Percentiles rank a stretch among this genome's conserved stretches.
Evolutionary conservation across 2,113 vertebrate species (phyloP).

Genomic region (Callithrix jacchus): DNA sequence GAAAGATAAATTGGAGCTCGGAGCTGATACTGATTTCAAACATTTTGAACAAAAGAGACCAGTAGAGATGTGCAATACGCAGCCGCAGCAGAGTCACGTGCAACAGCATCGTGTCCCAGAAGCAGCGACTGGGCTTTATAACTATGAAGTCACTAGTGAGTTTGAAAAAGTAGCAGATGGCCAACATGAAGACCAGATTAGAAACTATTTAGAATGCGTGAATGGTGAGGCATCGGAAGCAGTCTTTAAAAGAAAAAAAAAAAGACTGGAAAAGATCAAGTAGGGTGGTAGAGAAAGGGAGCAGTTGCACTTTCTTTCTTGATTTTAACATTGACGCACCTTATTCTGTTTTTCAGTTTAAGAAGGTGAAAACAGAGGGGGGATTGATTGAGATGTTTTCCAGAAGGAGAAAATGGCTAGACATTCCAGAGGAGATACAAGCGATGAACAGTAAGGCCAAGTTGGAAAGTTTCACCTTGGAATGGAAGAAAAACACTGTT

Average conservation of each 20-base stretch:
- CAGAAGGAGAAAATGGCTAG: neutral
- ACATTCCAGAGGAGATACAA: neutral
- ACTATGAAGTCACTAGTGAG: neutral
- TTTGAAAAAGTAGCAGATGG: neutral
- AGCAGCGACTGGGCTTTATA: neutral
- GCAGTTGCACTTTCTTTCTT: neutral
- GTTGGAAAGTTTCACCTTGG: neutral
- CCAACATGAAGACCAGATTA: neutral
- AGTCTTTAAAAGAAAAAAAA: neutral
- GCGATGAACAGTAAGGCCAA: neutral
- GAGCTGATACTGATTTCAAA: neutral
- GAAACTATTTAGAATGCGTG: neutral
- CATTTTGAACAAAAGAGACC: neutral
- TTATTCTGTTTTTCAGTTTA: neutral
- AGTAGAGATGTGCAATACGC: neutral
- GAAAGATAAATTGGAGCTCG: neutral
- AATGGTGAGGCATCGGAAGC: neutral
- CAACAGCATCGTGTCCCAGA: neutral
- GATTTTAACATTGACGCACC: neutral
- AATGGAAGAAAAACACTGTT: neutral
- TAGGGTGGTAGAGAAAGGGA: neutral
- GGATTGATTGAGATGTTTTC: neutral
- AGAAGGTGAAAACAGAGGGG: neutral
- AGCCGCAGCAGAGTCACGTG: too few species aligned
- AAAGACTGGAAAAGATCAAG: neutral